Percentiles rank a stretch among this genome's conserved stretches.
Conservation (phyloP, 2,888 invertebrate genomes). For the Troglohyphantes excavatus region DNA sequence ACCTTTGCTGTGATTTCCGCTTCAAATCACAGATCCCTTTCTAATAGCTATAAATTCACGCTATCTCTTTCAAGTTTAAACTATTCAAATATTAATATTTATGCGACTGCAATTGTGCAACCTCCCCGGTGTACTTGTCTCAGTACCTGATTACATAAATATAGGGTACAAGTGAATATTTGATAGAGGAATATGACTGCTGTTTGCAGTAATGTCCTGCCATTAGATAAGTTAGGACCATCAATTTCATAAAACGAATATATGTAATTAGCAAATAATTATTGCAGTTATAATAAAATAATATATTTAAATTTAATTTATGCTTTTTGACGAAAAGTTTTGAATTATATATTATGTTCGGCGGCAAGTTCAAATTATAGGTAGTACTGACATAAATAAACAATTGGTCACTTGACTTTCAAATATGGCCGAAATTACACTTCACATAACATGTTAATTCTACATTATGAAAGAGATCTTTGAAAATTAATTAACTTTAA, state of each 20-base stretch:
- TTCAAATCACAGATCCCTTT: not conserved
- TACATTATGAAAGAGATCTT: no score
- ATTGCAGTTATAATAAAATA: not conserved
- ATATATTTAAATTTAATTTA: no score
- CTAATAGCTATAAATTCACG: not conserved
- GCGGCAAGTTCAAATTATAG: no score
- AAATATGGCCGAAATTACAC: no score
- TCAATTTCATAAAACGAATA: not conserved
- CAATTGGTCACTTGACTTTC: no score
- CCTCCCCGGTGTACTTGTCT: no score
- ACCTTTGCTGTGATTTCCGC: not conserved
- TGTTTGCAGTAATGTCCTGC: not conserved
- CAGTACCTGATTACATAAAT: not conserved
- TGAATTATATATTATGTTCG: no score
- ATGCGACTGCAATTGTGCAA: not conserved
- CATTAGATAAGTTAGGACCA: not conserved
- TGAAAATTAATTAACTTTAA: no score
- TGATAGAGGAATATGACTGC: not conserved
- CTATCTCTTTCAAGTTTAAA: not conserved
- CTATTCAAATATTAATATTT: not conserved
- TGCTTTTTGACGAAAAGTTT: no score
- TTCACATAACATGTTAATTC: no score
- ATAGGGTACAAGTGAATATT: not conserved
- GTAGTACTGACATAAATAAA: no score
- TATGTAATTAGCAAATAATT: slow-evolving; percentile 15